A percentile compares a stretch with the other conserved stretches of the same genome.
Conservation (phyloP, 2,888 invertebrate genomes). For the Ceratothoa steindachneri region DNA sequence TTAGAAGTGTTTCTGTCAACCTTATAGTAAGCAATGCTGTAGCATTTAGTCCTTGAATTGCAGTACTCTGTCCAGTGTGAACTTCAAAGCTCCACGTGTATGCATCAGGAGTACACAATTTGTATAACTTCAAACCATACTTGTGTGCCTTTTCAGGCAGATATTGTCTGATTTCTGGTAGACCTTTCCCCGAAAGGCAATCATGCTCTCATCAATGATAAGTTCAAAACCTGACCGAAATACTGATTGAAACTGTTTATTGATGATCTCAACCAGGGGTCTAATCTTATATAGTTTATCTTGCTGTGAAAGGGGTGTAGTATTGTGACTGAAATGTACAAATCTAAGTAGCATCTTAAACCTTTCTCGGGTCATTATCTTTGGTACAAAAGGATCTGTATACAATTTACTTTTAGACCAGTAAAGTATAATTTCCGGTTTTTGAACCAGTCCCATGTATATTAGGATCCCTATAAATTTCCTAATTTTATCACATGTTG, state of each 20-base stretch:
- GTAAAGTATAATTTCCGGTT: conserved; percentile 22
- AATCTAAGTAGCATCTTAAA: conserved; percentile 17
- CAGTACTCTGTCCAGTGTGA: conserved; percentile 8
- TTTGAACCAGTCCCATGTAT: conserved; percentile 25
- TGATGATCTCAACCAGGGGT: conserved; percentile 11
- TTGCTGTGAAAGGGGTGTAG: not conserved
- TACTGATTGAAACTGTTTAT: conserved; percentile 8
- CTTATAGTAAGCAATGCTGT: conserved; percentile 9
- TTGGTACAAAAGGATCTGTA: conserved; percentile 27
- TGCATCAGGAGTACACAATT: conserved; percentile 22
- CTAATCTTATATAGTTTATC: conserved; percentile 18
- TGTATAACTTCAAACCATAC: conserved; percentile 26
- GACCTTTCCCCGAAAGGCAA: too few relatives aligned
- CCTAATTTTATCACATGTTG: conserved; percentile 14
- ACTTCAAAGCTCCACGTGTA: conserved; percentile 27
- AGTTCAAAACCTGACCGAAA: conserved; percentile 19
- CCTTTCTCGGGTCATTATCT: conserved; percentile 24
- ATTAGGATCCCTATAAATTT: conserved; percentile 17
- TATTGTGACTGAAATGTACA: conserved; percentile 20
- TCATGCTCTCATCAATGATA: conserved; percentile 23
- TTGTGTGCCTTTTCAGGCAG: conserved; percentile 17
- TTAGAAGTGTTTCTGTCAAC: not conserved
- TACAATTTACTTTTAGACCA: conserved; percentile 26
- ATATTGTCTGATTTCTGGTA: conserved; percentile 6
- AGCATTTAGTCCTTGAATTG: conserved; percentile 5